phyloP scores from a whole-genome alignment of 1,140 invertebrate genomes.

The Lepeophtheirus salmonis region DNA sequence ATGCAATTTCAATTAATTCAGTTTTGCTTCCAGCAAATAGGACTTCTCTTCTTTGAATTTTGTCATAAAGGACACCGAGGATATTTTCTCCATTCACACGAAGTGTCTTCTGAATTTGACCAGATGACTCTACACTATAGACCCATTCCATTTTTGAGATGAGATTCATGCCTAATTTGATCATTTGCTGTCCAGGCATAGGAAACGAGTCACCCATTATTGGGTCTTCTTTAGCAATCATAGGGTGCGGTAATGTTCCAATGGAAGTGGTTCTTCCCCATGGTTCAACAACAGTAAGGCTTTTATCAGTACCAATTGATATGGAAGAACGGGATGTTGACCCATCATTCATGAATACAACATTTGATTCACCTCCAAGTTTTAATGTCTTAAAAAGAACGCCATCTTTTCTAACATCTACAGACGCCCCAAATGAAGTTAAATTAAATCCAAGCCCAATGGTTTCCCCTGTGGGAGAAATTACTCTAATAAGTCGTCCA shows the following conservation, averaged over 20 bases:
- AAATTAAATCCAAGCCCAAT: constrained; percentile 63
- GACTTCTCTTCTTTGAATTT: constrained; percentile 32
- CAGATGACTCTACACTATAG: constrained; percentile 46
- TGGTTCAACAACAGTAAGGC: constrained; percentile 49
- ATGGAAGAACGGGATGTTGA: constrained; percentile 51
- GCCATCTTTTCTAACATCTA: constrained; percentile 58
- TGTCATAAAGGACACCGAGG: constrained; percentile 71
- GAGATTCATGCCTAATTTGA: constrained; percentile 65
- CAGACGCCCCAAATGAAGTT: constrained; percentile 62
- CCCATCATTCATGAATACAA: constrained; percentile 26
- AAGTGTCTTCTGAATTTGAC: constrained; percentile 48
- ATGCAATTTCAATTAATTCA: constrained; percentile 71
- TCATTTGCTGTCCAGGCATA: constrained; percentile 65
- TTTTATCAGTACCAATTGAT: constrained; percentile 52
- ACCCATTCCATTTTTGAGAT: constrained; percentile 86
- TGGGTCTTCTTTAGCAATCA: constrained; percentile 52
- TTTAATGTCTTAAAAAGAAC: constrained; percentile 31
- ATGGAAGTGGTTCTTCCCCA: constrained; percentile 59
- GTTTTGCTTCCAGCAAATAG: constrained; percentile 26
- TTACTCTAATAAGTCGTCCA: constrained; percentile 63
- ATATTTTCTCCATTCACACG: constrained; percentile 74
- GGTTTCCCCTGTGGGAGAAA: constrained; percentile 73
- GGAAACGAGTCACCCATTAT: constrained; percentile 68
- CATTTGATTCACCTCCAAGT: not conserved
- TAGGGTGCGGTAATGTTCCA: constrained; percentile 60